Conservation (phyloP, 1,140 invertebrate species). For the Apis dorsata region DNA sequence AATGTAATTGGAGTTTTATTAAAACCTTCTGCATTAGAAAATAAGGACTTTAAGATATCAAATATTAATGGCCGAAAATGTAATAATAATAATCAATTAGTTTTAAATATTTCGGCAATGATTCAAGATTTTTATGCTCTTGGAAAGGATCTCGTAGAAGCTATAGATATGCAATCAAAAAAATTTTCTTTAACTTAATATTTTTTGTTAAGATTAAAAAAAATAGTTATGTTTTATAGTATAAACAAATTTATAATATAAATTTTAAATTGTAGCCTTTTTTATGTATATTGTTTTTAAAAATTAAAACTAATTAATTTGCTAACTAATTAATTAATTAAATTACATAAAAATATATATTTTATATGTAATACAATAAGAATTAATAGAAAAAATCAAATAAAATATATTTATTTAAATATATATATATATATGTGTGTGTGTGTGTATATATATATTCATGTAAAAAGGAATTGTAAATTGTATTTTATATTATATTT, state of each 20-base stretch:
- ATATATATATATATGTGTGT: constrained; percentile 10
- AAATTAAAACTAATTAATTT: background rate
- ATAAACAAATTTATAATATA: background rate
- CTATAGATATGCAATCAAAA: constrained; percentile 76
- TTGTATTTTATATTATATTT: constrained; percentile 18
- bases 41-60: constrained; percentile 86
- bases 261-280: background rate
- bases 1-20: constrained; percentile 90
- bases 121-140: constrained; percentile 87
- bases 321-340: background rate
- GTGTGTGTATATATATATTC: background rate
- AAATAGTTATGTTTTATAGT: too few species aligned
- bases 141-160: constrained; percentile 83
- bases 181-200: constrained; percentile 47
- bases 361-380: background rate
- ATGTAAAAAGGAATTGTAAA: background rate
- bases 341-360: background rate
- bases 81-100: constrained; percentile 77
- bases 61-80: constrained; percentile 79
- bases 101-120: constrained; percentile 84
- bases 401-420: constrained; percentile 56
- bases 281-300: constrained; percentile 2
- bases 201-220: background rate
- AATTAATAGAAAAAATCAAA: background rate
- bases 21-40: constrained; percentile 85